Percentiles rank a stretch among this genome's conserved stretches.
Evolutionary conservation across 2,888 invertebrate genomes (phyloP).

Genomic region (Cloeon dipterum): DNA sequence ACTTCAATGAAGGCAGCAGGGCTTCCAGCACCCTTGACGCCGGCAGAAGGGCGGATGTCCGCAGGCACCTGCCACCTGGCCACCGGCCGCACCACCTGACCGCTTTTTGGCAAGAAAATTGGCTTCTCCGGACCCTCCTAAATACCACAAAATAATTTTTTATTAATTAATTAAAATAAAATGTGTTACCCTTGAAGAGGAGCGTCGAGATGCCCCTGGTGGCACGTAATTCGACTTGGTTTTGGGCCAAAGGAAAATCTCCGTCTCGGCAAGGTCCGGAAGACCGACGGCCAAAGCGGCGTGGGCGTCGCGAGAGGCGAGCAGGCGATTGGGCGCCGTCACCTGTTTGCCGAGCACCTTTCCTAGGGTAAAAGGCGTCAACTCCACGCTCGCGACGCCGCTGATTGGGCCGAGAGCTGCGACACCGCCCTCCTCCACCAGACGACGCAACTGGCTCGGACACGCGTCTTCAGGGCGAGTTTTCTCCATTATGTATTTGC

Average conservation of each 20-base stretch:
- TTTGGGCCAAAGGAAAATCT: constrained; percentile 17
- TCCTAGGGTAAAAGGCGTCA: constrained; percentile 15
- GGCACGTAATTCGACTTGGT: not conserved
- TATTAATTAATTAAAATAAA: too few relatives aligned
- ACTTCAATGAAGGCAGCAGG: constrained; percentile 24
- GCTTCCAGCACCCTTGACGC: constrained; percentile 9
- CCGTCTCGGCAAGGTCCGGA: constrained; percentile 20
- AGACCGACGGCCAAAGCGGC: constrained; percentile 23
- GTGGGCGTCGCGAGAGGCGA: constrained; percentile 18
- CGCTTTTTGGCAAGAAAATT: constrained; percentile 13
- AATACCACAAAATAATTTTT: constrained; percentile 8
- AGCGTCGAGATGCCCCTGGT: not conserved
- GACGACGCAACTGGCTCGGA: constrained; percentile 15
- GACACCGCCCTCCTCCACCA: constrained; percentile 10
- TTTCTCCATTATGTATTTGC: constrained; percentile 10
- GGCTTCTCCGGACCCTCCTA: constrained; percentile 6
- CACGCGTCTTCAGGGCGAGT: constrained; percentile 11
- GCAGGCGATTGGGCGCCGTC: constrained; percentile 21
- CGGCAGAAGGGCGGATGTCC: not conserved
- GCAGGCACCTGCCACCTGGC: constrained; percentile 12
- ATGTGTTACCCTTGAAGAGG: not conserved
- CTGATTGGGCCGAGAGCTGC: constrained; percentile 5
- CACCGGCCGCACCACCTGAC: constrained; percentile 13
- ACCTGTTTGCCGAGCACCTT: constrained; percentile 18
- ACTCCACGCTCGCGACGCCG: constrained; percentile 5